Evolutionary conservation across 2,797 vertebrate species (phyloP).

Genomic region (Catostomus latipinnis): DNA sequence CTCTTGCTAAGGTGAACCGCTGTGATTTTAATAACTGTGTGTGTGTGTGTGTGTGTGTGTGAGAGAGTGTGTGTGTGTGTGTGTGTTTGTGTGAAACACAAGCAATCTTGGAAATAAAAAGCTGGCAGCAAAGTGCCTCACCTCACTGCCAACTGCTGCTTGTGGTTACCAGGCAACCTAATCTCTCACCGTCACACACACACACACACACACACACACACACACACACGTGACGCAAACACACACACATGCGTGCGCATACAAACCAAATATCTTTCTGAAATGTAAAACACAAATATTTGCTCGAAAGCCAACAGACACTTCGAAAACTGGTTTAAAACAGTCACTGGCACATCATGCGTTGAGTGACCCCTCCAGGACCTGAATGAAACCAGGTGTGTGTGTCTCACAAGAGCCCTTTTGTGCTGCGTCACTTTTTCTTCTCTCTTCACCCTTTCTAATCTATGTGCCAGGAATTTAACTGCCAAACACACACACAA

Average conservation of each 20-base stretch:
- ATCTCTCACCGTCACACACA: constrained; percentile 32
- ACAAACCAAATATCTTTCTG: constrained; percentile 14
- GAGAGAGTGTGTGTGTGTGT: constrained; percentile 7
- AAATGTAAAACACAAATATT: not conserved
- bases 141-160: constrained; percentile 75
- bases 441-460: constrained; percentile 24
- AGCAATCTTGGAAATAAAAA: constrained; percentile 28
- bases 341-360: not conserved
- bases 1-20: constrained; percentile 37
- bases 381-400: constrained; percentile 61
- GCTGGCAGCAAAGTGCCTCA: constrained; percentile 54
- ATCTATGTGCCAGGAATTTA: constrained; percentile 21
- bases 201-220: not conserved
- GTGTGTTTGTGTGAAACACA: constrained; percentile 29
- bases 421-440: constrained; percentile 50
- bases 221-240: constrained; percentile 23
- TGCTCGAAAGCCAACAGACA: not conserved
- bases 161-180: constrained; percentile 84
- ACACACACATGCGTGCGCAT: not conserved
- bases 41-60: constrained; percentile 39
- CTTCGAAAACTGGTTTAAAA: constrained; percentile 1
- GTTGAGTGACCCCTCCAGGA: not conserved
- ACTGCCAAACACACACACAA: constrained; percentile 15
- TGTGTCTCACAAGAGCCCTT: constrained; percentile 40
- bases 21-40: constrained; percentile 37